Percentiles rank a stretch among this genome's conserved stretches.
phyloP scores from a whole-genome alignment of 2,888 invertebrate species.

The Tenthredo distinguenda region DNA sequence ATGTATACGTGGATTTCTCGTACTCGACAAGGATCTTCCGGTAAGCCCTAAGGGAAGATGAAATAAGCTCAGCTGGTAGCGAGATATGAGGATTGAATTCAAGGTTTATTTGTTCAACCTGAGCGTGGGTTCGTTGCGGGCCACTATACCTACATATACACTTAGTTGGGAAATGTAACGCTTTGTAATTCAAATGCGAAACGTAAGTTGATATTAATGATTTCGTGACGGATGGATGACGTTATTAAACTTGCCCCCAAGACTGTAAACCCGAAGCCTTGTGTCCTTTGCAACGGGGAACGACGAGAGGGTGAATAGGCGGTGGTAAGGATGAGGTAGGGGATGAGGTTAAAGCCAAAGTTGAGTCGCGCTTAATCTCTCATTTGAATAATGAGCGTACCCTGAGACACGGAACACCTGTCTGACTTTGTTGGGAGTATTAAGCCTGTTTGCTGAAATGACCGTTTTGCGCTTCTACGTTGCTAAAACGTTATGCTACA shows the following conservation, averaged over 20 bases:
- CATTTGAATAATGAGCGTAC: constrained; percentile 65
- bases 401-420: constrained; percentile 52
- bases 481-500: constrained; percentile 41
- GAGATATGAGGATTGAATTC: constrained; percentile 31
- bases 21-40: constrained; percentile 14
- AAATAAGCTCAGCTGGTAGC: constrained; percentile 17
- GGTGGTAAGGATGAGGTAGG: constrained; percentile 26
- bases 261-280: constrained; percentile 51
- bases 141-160: not conserved
- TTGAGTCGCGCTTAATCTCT: constrained; percentile 63
- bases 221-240: constrained; percentile 40
- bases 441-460: constrained; percentile 52
- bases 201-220: constrained; percentile 47
- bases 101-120: constrained; percentile 23
- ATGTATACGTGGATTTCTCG: not conserved
- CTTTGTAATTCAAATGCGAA: constrained; percentile 33
- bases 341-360: constrained; percentile 51
- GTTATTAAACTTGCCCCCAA: constrained; percentile 42
- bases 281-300: constrained; percentile 42
- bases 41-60: constrained; percentile 33
- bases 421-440: constrained; percentile 48
- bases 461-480: constrained; percentile 45
- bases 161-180: constrained; percentile 19
- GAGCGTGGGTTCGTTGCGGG: not conserved
- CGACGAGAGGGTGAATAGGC: constrained; percentile 45